phyloP scores from a whole-genome alignment of 2,113 vertebrate genomes.

The Ginglymostoma cirratum region DNA sequence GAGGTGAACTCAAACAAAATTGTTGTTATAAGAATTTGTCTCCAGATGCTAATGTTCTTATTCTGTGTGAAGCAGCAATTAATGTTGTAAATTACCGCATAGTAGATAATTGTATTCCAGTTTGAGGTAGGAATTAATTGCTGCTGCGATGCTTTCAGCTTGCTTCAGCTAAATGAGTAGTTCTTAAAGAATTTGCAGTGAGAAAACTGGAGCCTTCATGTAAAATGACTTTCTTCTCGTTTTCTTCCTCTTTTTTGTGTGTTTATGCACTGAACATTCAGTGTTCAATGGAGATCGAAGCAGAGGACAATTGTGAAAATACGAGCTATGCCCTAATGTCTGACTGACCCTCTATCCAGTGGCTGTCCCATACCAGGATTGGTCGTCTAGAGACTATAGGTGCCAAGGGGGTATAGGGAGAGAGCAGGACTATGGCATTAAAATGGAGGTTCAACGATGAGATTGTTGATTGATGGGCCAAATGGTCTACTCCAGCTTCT shows the following conservation, averaged over 20 bases:
- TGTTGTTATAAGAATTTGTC: background rate
- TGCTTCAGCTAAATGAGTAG: background rate
- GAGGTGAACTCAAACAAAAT: background rate
- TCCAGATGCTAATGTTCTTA: background rate
- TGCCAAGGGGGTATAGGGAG: too few relatives aligned
- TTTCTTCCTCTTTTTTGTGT: background rate
- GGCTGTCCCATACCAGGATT: background rate
- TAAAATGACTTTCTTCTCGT: background rate
- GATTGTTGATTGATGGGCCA: too few relatives aligned
- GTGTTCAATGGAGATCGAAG: background rate
- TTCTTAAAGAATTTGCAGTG: background rate
- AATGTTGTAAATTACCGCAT: background rate
- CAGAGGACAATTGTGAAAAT: background rate
- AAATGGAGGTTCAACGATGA: too few relatives aligned
- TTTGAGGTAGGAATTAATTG: background rate
- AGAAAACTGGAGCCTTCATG: background rate
- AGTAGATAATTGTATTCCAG: background rate
- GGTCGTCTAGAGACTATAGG: background rate
- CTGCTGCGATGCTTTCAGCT: background rate
- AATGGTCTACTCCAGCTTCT: too few relatives aligned
- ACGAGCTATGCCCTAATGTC: background rate
- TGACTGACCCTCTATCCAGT: background rate
- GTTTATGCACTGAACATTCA: background rate
- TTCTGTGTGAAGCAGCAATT: background rate
- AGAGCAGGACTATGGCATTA: too few relatives aligned